Conservation (phyloP, 2,888 invertebrate genomes). For the Patella pellucida region DNA sequence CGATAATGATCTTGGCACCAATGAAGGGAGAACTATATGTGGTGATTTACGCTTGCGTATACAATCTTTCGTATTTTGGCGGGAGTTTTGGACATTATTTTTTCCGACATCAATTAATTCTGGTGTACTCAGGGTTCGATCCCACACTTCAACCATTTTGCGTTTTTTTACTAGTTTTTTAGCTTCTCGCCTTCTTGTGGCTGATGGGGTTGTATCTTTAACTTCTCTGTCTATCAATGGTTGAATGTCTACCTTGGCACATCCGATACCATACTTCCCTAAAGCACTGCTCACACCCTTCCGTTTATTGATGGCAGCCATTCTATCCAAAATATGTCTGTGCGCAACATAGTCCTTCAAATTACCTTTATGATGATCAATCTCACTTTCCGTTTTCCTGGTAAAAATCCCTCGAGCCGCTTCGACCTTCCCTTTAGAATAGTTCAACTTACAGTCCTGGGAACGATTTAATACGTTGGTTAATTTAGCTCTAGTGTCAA, state of each 20-base stretch:
- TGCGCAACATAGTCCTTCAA: conserved; percentile 54
- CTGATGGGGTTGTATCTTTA: conserved; percentile 48
- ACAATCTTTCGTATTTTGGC: neutral
- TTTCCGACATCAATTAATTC: conserved; percentile 36
- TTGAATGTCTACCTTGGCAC: conserved; percentile 44
- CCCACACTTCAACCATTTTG: conserved; percentile 42
- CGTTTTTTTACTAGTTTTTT: conserved; percentile 41
- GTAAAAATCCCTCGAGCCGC: conserved; percentile 49
- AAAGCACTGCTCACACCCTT: conserved; percentile 33
- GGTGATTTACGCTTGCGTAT: neutral
- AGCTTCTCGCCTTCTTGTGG: conserved; percentile 45
- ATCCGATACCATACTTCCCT: conserved; percentile 47
- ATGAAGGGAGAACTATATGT: neutral
- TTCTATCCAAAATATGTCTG: conserved; percentile 44
- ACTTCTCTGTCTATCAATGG: conserved; percentile 45
- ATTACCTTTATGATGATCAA: conserved; percentile 43
- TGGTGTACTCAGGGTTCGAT: conserved; percentile 46
- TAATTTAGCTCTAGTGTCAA: conserved; percentile 46
- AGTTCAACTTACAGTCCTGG: conserved; percentile 44
- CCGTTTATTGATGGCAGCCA: conserved; percentile 23
- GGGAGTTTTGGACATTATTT: neutral
- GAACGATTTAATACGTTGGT: conserved; percentile 55
- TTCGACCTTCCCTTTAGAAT: conserved; percentile 46
- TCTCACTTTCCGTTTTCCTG: conserved; percentile 44
- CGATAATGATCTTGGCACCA: neutral